These are phyloP conservation scores for Tinamus guttatus DNA, from an alignment of 2,113 vertebrate species.

Conservation along the genomic window DNA sequence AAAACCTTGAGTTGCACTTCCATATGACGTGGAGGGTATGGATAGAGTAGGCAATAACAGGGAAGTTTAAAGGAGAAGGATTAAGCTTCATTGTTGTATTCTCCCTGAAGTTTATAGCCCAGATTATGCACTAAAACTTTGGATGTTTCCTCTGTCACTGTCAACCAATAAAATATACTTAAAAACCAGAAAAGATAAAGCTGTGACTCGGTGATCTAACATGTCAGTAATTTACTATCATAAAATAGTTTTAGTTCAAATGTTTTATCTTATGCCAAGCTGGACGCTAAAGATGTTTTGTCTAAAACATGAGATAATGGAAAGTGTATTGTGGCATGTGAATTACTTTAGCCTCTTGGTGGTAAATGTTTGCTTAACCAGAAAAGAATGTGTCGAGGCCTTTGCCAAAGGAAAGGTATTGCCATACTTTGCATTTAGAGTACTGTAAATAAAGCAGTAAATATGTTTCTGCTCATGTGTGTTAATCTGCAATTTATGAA, in stretches of 20 bases:
- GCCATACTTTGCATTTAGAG: slow-evolving; percentile 54
- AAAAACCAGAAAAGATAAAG: slow-evolving; percentile 50
- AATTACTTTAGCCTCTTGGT: slow-evolving; percentile 70
- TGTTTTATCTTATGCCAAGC: slow-evolving; percentile 69
- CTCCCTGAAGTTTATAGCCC: background rate
- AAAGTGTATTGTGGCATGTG: slow-evolving; percentile 74
- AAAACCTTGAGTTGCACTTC: background rate
- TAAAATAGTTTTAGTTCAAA: slow-evolving; percentile 67
- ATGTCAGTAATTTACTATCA: slow-evolving; percentile 72
- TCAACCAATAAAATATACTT: slow-evolving; percentile 66
- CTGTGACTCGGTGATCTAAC: slow-evolving; percentile 63
- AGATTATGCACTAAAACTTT: slow-evolving; percentile 3
- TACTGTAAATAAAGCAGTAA: slow-evolving; percentile 68
- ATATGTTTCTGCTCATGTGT: slow-evolving; percentile 63
- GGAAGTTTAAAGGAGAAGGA: background rate
- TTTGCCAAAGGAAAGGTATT: slow-evolving; percentile 63
- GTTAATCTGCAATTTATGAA: slow-evolving; percentile 54
- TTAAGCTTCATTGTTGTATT: background rate
- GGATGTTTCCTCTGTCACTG: slow-evolving; percentile 30
- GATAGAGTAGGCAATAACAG: background rate
- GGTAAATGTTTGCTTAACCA: slow-evolving; percentile 73
- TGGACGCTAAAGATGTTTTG: slow-evolving; percentile 67
- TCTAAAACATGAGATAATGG: slow-evolving; percentile 76
- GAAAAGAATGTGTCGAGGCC: slow-evolving; percentile 64
- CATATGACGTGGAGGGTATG: background rate